Evolutionary conservation across 2,888 invertebrate species (phyloP).

Genomic region (Nasonovia ribisnigri): DNA sequence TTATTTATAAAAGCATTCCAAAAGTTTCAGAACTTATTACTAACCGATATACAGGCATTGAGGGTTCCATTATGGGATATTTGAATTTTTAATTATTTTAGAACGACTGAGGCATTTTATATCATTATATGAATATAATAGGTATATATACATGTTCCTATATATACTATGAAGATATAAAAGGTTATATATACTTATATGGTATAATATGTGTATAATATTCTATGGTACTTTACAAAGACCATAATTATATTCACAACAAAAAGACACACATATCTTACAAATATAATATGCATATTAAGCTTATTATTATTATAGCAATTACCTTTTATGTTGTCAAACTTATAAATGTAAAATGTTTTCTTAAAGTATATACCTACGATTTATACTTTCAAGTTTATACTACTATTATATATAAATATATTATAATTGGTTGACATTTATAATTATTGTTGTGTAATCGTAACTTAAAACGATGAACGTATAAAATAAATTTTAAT

Average conservation of each 20-base stretch:
- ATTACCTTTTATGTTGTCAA: background rate
- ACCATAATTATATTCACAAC: background rate
- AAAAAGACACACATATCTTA: background rate
- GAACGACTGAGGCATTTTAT: background rate
- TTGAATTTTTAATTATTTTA: constrained; percentile 5
- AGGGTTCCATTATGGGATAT: background rate
- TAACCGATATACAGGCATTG: background rate
- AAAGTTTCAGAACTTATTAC: background rate
- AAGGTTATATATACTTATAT: too few species aligned
- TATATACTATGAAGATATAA: background rate
- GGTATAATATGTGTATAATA: background rate
- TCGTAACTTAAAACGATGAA: background rate
- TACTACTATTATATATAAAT: background rate
- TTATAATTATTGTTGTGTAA: background rate
- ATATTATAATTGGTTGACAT: background rate
- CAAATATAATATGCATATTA: background rate
- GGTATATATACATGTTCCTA: background rate
- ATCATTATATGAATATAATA: background rate
- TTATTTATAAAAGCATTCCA: background rate
- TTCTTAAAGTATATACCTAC: background rate
- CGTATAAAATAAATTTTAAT: background rate
- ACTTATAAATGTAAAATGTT: background rate
- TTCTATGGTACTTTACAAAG: background rate
- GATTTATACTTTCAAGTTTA: background rate
- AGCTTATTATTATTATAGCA: background rate